phyloP scores from a whole-genome alignment of 2,797 vertebrate genomes.

The Semaprochilodus insignis region DNA sequence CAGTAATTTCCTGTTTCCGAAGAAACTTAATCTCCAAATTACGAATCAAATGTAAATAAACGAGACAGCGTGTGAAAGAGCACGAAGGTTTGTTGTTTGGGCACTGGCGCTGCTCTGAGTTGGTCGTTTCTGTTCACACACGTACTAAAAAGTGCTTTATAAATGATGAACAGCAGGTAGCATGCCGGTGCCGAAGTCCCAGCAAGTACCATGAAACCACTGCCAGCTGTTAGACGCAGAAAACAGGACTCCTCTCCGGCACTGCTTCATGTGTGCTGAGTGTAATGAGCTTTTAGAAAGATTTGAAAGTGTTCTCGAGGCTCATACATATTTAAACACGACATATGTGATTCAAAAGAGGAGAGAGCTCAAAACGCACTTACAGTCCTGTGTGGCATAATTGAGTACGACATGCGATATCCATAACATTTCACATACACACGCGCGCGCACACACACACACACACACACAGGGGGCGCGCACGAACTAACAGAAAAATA shows the following conservation, averaged over 20 bases:
- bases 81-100: neutral
- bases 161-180: neutral
- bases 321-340: slow-evolving; percentile 79
- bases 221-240: slow-evolving; percentile 74
- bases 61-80: neutral
- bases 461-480: neutral
- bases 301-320: slow-evolving; percentile 55
- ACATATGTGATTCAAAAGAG: slow-evolving; percentile 66
- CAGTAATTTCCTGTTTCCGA: neutral
- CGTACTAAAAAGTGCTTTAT: neutral
- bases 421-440: slow-evolving; percentile 18
- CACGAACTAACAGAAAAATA: too few relatives aligned
- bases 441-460: slow-evolving; percentile 20
- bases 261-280: slow-evolving; percentile 61
- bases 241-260: slow-evolving; percentile 73
- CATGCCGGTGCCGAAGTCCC: slow-evolving; percentile 63
- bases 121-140: neutral
- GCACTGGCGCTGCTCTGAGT: neutral
- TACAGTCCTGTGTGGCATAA: slow-evolving; percentile 28
- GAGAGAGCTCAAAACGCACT: neutral
- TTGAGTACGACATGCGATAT: slow-evolving; percentile 30
- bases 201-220: slow-evolving; percentile 76
- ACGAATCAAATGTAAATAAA: neutral
- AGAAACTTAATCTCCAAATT: neutral
- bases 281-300: slow-evolving; percentile 61